These are phyloP conservation scores for Coptodon rendalli DNA, from an alignment of 2,113 vertebrate genomes.

Conservation along the genomic window DNA sequence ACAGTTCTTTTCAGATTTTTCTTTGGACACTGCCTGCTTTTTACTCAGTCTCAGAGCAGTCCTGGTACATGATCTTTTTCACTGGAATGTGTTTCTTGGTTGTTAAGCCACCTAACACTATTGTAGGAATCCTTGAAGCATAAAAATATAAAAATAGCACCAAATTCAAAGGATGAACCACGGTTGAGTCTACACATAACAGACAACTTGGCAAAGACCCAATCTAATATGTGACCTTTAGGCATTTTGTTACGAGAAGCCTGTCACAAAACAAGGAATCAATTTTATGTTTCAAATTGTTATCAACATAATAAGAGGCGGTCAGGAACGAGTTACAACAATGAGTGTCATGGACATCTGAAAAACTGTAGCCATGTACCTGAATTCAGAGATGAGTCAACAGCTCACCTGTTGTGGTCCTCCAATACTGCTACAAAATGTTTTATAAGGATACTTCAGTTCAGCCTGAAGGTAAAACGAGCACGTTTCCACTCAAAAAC, in stretches of 20 bases:
- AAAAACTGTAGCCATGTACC: not conserved
- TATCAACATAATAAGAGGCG: too few relatives aligned
- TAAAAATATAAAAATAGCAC: too few relatives aligned
- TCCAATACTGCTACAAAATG: rapidly evolving
- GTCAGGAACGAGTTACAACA: too few relatives aligned
- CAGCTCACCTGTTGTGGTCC: not conserved
- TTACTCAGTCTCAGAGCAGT: not conserved
- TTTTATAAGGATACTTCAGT: not conserved
- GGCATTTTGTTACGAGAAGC: too few relatives aligned
- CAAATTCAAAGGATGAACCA: too few relatives aligned
- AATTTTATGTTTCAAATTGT: too few relatives aligned
- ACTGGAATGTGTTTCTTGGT: not conserved
- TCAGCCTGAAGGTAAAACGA: not conserved
- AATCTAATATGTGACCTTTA: too few relatives aligned
- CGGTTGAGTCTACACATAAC: too few relatives aligned
- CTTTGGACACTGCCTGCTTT: not conserved
- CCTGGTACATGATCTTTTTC: not conserved
- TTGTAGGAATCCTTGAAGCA: too few relatives aligned
- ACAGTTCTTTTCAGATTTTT: not conserved
- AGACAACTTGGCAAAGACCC: too few relatives aligned
- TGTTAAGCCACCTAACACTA: too few relatives aligned
- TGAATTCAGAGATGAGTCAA: not conserved
- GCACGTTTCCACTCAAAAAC: not conserved
- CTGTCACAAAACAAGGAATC: not conserved
- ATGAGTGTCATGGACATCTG: too few relatives aligned